Evolutionary conservation across 2,113 vertebrate genomes (phyloP).

Genomic region (Xerus inauris): DNA sequence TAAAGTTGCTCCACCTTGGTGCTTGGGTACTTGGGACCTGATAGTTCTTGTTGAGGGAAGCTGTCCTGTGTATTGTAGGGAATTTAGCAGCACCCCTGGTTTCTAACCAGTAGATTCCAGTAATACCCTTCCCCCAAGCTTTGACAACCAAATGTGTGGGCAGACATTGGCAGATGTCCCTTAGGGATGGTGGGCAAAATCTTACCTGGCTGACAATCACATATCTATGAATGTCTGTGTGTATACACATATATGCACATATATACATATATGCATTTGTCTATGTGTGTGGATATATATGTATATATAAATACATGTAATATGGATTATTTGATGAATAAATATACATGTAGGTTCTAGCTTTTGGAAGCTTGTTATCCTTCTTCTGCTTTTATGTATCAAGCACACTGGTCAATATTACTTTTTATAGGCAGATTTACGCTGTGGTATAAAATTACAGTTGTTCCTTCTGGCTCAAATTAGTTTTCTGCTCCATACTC

Average conservation of each 20-base stretch:
- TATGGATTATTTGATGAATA: background rate
- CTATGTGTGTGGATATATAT: background rate
- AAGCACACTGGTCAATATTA: background rate
- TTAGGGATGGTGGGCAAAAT: background rate
- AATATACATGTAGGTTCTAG: background rate
- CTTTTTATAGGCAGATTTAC: background rate
- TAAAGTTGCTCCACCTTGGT: background rate
- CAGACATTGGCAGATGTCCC: background rate
- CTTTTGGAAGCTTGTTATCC: background rate
- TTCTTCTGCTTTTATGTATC: background rate
- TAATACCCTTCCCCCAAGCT: background rate
- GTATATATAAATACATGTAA: background rate
- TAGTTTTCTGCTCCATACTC: background rate
- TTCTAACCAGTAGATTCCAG: background rate
- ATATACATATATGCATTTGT: background rate
- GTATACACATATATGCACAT: background rate
- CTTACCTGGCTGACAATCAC: background rate
- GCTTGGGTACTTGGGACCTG: background rate
- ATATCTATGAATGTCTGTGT: background rate
- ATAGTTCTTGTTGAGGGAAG: background rate
- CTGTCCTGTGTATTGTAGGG: background rate
- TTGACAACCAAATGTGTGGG: background rate
- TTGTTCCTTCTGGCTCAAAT: conserved; percentile 4
- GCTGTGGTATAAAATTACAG: background rate
- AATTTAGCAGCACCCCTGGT: background rate